These are phyloP conservation scores for Mesaphorura yosii DNA, from an alignment of 1,140 invertebrate species.

Conservation along the genomic window DNA sequence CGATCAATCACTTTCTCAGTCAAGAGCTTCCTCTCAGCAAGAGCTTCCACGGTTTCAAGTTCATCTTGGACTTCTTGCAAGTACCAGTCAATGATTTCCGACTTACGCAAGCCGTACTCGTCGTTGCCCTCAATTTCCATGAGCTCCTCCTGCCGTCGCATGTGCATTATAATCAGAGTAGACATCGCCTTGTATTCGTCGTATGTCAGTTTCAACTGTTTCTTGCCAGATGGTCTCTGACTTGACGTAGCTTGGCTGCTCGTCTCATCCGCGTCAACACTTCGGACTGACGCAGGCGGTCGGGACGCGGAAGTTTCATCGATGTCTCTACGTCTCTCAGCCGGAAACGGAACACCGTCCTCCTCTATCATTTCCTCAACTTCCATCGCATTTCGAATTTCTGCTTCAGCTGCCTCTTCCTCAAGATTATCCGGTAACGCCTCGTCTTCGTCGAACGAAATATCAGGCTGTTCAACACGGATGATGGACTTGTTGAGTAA, in stretches of 20 bases:
- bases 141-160: slow-evolving; percentile 68
- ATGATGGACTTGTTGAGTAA: slow-evolving; percentile 98
- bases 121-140: slow-evolving; percentile 45
- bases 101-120: slow-evolving; percentile 57
- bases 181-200: slow-evolving; percentile 89
- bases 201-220: slow-evolving; percentile 80
- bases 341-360: no score
- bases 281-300: not conserved
- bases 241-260: slow-evolving; percentile 21
- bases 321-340: no score
- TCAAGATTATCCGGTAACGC: slow-evolving; percentile 43
- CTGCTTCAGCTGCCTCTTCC: slow-evolving; percentile 37
- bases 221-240: slow-evolving; percentile 48
- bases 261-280: slow-evolving; percentile 4
- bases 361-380: slow-evolving; percentile 32
- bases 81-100: slow-evolving; percentile 89
- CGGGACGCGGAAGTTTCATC: slow-evolving; percentile 5
- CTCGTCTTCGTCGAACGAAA: slow-evolving; percentile 74
- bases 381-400: no score
- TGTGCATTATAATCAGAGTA: slow-evolving; percentile 78
- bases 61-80: slow-evolving; percentile 75
- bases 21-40: slow-evolving; percentile 74
- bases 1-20: slow-evolving; percentile 94
- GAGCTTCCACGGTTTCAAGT: slow-evolving; percentile 80
- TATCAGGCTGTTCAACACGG: slow-evolving; percentile 92